Evolutionary conservation across 2,797 vertebrate species (phyloP), one percentile per base, ranked within the genome.

Genomic region (Anolis apletophallus): DNA sequence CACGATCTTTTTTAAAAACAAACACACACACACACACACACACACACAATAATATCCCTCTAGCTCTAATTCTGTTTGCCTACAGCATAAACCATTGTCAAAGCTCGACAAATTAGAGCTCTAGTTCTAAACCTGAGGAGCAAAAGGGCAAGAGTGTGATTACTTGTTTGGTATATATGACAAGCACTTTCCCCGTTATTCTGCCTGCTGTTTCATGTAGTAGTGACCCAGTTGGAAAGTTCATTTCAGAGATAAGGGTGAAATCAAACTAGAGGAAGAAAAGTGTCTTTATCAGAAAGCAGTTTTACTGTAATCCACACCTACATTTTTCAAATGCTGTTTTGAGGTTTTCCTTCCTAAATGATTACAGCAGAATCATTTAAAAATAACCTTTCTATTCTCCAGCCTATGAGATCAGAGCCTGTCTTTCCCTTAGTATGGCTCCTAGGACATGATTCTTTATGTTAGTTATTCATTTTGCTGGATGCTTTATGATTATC

Each of bases 141-240:
- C 78, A 76, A 36, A 84, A 88, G 72, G 64, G 54, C 77, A 76
- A 76, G 78, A 36, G 5, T 12, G 11, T 4, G 77, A 85, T 77
- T 69, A 71, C 29, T 77, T 87, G 50, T 68, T 68, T 50, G 19
- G 21, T 76, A 8, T 3, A 76, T 76, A 52, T 71, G 73, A 32
- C 26, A 64, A 88, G 23, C 11, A 14, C 64, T 84, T 68, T 81
- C 52, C 32, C 71, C 14, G 57, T 87, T 82, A 40, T 80, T 59
- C 13, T 68, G 59, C 29, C 19, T 75, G n/a, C 72, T 36, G 54
- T 59, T 57, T 84, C 55, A 46, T 57, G 21, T 26, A 76, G 52
- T 50, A 36, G 64, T 85, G 61, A 80, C 64, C 61, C 61, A 52
- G 36, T 69, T 83, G 75, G 55, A 55, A 84, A 79, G 61, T 68